Evolutionary conservation across 1,140 invertebrate genomes (phyloP), one percentile per base, ranked within the genome.

Genomic region (Solenopsis invicta): DNA sequence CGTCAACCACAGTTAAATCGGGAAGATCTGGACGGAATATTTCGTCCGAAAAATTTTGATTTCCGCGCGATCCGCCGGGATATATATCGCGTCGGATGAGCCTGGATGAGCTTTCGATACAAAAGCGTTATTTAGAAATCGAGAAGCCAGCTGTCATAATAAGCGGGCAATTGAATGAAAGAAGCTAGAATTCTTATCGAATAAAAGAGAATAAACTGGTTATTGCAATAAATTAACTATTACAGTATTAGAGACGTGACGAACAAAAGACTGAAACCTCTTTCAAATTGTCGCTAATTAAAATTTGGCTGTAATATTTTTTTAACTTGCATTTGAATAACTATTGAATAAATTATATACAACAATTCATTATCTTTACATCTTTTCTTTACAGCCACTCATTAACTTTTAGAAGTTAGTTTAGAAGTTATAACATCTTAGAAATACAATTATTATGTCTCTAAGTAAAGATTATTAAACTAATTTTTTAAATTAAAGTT

Each of bases 1-100:
- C 74, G 21, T 24, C 34, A 86, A 69, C 66, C 75, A 52, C 75
- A 52, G 50, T 10, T 74, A 59, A 88, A 74, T 85, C 75, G 56
- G n/a, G 29, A 74, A 56, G 67, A 76, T 85, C 16, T 34, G 45
- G 12, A 16, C 48, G 81, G 64, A 82, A 85, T 75, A 77, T 72
- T 66, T 85, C 74, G 29, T 61, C 4, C 24, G 54, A 37, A 16
- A 34, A 16, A 62, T 50, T 29, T 61, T 61, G 29, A 62, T 75
- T 75, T 72, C 16, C 54, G 54, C 67, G 37, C 29, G 52, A 71
- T 29, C 50, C 12, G 41, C 8, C 21, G 5, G 16, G n/a, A 45
- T 52, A 67, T 71, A 54, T 71, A 54, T 45, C 16, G 64, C 16
- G 50, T 54, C 9, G 21, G 16, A 69, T 54, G 34, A 56, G 16